These are phyloP conservation scores for Heliangelus exortis DNA, from an alignment of 2,797 vertebrate genomes.

Conservation along the genomic window DNA sequence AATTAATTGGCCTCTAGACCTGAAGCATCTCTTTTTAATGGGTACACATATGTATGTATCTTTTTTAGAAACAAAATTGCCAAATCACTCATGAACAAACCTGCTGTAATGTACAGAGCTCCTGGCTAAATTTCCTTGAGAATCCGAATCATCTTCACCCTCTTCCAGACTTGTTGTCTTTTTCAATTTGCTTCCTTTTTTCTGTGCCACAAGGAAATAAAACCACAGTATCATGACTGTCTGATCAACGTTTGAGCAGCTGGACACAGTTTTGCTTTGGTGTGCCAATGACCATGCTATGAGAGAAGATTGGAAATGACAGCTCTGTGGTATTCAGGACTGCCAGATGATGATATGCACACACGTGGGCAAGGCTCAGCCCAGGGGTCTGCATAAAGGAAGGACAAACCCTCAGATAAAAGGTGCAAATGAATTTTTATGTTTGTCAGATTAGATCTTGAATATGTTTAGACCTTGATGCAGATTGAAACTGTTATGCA, in stretches of 20 bases:
- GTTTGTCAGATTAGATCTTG: not conserved
- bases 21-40: not conserved
- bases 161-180: conserved; percentile 90
- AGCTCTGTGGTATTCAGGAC: not conserved
- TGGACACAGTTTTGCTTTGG: not conserved
- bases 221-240: not conserved
- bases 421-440: not conserved
- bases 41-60: not conserved
- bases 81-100: conserved; percentile 64
- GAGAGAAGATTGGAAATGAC: not conserved
- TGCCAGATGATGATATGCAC: not conserved
- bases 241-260: conserved; percentile 13
- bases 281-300: not conserved
- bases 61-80: not conserved
- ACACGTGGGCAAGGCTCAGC: not conserved
- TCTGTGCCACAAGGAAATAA: conserved; percentile 77
- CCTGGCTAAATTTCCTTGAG: conserved; percentile 82
- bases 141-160: conserved; percentile 87
- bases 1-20: not conserved
- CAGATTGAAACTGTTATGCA: not conserved
- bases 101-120: conserved; percentile 84
- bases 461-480: not conserved
- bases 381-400: not conserved
- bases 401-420: not conserved
- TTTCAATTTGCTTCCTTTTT: conserved; percentile 90